Percentiles rank a stretch among this genome's conserved stretches.
Evolutionary conservation across 2,888 invertebrate species (phyloP).

Genomic region (Anthophora plumipes): DNA sequence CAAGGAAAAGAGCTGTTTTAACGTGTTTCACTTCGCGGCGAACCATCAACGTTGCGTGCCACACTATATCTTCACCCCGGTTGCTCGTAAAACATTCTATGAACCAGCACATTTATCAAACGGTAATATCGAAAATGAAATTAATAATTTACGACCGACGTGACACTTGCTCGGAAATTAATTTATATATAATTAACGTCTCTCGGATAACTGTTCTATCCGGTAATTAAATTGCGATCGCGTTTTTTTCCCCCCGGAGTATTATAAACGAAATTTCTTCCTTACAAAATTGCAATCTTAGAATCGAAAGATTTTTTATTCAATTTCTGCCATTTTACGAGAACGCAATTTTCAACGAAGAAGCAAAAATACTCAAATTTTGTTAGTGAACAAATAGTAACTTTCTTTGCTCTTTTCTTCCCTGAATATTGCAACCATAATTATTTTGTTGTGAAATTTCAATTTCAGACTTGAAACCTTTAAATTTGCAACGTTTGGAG

Average conservation of each 20-base stretch:
- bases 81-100: constrained; percentile 27
- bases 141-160: constrained; percentile 13
- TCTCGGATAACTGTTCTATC: not conserved
- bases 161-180: constrained; percentile 1
- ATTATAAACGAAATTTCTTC: not conserved
- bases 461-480: too few species aligned
- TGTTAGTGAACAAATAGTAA: too few species aligned
- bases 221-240: not conserved
- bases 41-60: constrained; percentile 30
- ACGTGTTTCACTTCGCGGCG: constrained; percentile 5
- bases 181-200: constrained; percentile 5
- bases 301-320: not conserved
- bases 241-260: not conserved
- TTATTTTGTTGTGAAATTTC: too few species aligned
- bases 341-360: too few species aligned
- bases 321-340: not conserved
- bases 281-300: too few species aligned
- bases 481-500: too few species aligned
- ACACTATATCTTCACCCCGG: constrained; percentile 22
- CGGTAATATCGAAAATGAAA: constrained; percentile 25
- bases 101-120: constrained; percentile 23
- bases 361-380: too few species aligned
- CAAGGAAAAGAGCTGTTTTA: constrained; percentile 7
- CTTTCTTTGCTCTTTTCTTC: not conserved
- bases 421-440: too few species aligned